Evolutionary conservation across 2,797 vertebrate species (phyloP).

Genomic region (Platyrinchus mystaceus): DNA sequence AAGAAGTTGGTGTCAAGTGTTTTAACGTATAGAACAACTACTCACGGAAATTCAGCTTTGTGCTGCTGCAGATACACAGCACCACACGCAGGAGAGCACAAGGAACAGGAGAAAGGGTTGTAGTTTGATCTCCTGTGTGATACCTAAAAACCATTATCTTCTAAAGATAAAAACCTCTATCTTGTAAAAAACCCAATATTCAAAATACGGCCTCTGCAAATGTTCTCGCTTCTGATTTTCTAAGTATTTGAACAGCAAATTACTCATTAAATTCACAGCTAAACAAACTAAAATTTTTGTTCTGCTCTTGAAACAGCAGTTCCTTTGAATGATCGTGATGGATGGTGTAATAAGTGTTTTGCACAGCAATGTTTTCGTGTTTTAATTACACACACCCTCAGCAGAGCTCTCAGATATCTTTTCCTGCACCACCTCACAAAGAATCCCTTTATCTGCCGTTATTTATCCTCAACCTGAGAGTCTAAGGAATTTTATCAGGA

Average conservation of each 20-base stretch:
- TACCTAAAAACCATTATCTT: not conserved
- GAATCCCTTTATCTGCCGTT: not conserved
- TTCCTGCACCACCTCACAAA: not conserved
- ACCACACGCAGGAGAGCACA: slow-evolving; percentile 53
- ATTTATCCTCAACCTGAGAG: not conserved
- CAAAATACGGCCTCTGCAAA: not conserved
- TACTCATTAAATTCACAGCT: slow-evolving; percentile 1
- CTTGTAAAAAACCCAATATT: not conserved
- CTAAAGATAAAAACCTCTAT: not conserved
- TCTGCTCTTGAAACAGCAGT: not conserved
- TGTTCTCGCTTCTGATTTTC: not conserved
- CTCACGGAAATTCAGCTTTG: not conserved
- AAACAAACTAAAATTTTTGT: not conserved
- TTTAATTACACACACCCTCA: not conserved
- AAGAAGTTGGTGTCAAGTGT: not conserved
- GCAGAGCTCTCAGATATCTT: not conserved
- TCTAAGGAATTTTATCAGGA: not conserved
- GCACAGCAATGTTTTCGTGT: not conserved
- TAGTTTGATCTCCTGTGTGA: not conserved
- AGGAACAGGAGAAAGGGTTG: not conserved
- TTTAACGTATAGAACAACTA: not conserved
- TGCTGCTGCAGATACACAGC: slow-evolving; percentile 47
- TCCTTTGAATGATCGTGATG: not conserved
- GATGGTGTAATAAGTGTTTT: not conserved
- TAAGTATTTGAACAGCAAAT: slow-evolving; percentile 16